Evolutionary conservation across 2,888 invertebrate species (phyloP).

Genomic region (Sminthurinus aureus): DNA sequence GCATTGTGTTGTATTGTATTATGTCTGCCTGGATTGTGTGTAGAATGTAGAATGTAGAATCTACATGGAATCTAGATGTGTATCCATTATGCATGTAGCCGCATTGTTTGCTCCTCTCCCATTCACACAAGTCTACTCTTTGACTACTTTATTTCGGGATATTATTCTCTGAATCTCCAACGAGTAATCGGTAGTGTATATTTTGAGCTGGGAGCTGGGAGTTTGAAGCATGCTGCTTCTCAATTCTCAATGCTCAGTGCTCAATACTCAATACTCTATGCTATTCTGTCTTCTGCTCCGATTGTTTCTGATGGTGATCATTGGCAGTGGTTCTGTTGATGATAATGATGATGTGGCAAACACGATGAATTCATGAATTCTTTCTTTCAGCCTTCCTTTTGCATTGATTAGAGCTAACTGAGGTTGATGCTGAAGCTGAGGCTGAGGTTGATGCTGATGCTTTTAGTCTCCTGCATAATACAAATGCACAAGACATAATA

Average conservation of each 20-base stretch:
- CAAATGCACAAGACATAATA: too few species aligned
- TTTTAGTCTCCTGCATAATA: conserved; percentile 10
- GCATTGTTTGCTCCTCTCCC: conserved; percentile 1
- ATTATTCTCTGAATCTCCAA: neutral
- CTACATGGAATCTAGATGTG: too few species aligned
- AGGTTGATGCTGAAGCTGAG: too few species aligned
- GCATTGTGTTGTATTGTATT: neutral
- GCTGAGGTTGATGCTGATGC: neutral
- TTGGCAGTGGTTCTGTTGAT: neutral
- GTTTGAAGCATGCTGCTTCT: too few species aligned
- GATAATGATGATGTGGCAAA: conserved; percentile 34
- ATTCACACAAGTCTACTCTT: conserved; percentile 13
- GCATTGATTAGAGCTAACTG: conserved; percentile 35
- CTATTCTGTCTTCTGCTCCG: conserved; percentile 24
- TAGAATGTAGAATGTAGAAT: too few species aligned
- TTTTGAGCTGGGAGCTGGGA: too few species aligned
- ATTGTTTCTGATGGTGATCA: conserved; percentile 21
- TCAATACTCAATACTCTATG: neutral
- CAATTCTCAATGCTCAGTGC: neutral
- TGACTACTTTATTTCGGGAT: neutral
- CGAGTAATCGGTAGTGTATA: too few species aligned
- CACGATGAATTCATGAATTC: conserved; percentile 10
- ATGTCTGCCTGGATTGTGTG: conserved; percentile 8
- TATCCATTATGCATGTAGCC: neutral
- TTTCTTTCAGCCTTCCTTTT: conserved; percentile 16